Conservation (phyloP, 2,113 vertebrate genomes). For the Ammodytes dubius region DNA sequence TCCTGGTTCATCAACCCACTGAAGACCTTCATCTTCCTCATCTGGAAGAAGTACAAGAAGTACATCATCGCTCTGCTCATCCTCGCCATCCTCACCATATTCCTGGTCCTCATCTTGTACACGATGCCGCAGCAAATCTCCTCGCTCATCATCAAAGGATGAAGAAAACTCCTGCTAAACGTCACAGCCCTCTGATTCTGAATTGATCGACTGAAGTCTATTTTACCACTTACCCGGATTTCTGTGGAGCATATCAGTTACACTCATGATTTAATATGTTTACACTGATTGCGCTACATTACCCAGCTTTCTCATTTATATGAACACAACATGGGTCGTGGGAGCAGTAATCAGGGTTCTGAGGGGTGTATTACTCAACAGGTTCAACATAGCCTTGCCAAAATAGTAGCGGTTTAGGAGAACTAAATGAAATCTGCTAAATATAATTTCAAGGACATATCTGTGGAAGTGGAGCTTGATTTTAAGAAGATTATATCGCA, state of each 20-base stretch:
- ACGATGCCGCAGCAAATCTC: slow-evolving; percentile 92
- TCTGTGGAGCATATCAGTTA: not conserved
- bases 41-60: slow-evolving; percentile 93
- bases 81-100: slow-evolving; percentile 85
- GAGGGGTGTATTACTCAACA: not conserved
- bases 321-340: not conserved
- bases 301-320: slow-evolving; percentile 21
- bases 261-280: not conserved
- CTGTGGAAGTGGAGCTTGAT: too few relatives aligned
- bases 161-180: slow-evolving; percentile 39
- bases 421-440: too few relatives aligned
- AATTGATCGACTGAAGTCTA: not conserved
- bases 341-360: not conserved
- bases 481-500: too few relatives aligned
- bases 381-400: too few relatives aligned
- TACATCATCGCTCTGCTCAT: slow-evolving; percentile 89
- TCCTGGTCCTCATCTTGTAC: slow-evolving; percentile 92
- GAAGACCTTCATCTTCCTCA: slow-evolving; percentile 94
- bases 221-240: not conserved
- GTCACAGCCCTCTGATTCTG: not conserved
- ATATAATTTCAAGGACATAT: too few relatives aligned
- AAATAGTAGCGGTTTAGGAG: too few relatives aligned
- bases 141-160: slow-evolving; percentile 88
- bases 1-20: slow-evolving; percentile 94
- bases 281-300: slow-evolving; percentile 21